Evolutionary conservation across 2,888 invertebrate species (phyloP).

Genomic region (Heliconius erato): DNA sequence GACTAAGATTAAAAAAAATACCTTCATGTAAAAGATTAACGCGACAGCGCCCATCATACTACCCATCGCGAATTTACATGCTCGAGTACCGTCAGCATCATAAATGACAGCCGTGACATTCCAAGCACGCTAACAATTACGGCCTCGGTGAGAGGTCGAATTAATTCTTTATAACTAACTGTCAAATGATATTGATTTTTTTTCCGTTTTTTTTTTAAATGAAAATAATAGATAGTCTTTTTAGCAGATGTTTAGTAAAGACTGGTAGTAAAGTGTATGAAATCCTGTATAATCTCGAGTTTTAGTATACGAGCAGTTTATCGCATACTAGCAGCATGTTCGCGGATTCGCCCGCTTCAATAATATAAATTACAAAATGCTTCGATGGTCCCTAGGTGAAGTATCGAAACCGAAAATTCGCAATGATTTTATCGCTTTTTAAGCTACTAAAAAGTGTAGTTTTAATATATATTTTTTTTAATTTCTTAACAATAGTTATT

Average conservation of each 20-base stretch:
- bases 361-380: too few species aligned
- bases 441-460: too few species aligned
- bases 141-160: slow-evolving; percentile 46
- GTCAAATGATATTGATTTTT: slow-evolving; percentile 44
- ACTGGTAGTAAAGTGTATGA: background rate
- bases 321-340: too few species aligned
- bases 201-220: background rate
- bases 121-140: slow-evolving; percentile 43
- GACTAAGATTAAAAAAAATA: background rate
- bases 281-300: background rate
- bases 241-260: background rate
- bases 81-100: slow-evolving; percentile 35
- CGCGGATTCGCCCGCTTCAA: too few species aligned
- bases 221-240: background rate
- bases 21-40: background rate
- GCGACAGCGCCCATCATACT: background rate
- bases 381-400: too few species aligned
- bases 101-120: slow-evolving; percentile 42
- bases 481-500: too few species aligned
- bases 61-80: slow-evolving; percentile 24
- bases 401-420: too few species aligned
- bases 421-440: too few species aligned
- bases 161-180: slow-evolving; percentile 41
- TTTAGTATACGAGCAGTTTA: background rate
- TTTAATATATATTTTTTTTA: too few species aligned